These are phyloP conservation scores for Brienomyrus longianalis DNA, from an alignment of 2,113 vertebrate genomes.

Conservation along the genomic window DNA sequence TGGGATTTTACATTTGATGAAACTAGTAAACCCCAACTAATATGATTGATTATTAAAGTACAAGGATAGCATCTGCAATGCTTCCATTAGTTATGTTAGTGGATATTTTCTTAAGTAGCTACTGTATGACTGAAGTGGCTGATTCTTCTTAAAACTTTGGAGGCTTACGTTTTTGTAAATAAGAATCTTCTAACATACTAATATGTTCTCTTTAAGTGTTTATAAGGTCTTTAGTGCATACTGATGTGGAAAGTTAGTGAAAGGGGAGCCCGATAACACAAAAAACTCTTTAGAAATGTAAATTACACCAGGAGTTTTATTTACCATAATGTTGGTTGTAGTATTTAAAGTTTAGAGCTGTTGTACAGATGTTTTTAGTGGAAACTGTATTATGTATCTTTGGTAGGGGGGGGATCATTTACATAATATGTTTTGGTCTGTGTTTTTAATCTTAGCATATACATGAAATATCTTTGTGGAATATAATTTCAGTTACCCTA, in stretches of 20 bases:
- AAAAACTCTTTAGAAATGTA: slow-evolving; percentile 35
- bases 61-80: slow-evolving; percentile 12
- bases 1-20: slow-evolving; percentile 8
- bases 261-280: background rate
- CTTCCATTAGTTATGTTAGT: slow-evolving; percentile 27
- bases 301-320: slow-evolving; percentile 31
- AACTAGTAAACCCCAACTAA: slow-evolving; percentile 5
- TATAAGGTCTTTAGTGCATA: slow-evolving; percentile 32
- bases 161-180: slow-evolving; percentile 27
- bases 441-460: slow-evolving; percentile 17
- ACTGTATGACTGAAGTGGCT: background rate
- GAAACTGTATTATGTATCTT: slow-evolving; percentile 16
- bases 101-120: slow-evolving; percentile 18
- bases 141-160: slow-evolving; percentile 16
- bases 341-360: slow-evolving; percentile 38
- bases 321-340: slow-evolving; percentile 56
- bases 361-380: slow-evolving; percentile 23
- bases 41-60: background rate
- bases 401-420: slow-evolving; percentile 9
- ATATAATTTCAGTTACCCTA: background rate
- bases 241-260: slow-evolving; percentile 21
- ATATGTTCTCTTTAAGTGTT: slow-evolving; percentile 23
- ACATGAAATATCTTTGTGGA: background rate
- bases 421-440: slow-evolving; percentile 15
- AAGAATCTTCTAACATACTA: slow-evolving; percentile 20